phyloP scores from a whole-genome alignment of 2,113 vertebrate species.

The Scomber japonicus region DNA sequence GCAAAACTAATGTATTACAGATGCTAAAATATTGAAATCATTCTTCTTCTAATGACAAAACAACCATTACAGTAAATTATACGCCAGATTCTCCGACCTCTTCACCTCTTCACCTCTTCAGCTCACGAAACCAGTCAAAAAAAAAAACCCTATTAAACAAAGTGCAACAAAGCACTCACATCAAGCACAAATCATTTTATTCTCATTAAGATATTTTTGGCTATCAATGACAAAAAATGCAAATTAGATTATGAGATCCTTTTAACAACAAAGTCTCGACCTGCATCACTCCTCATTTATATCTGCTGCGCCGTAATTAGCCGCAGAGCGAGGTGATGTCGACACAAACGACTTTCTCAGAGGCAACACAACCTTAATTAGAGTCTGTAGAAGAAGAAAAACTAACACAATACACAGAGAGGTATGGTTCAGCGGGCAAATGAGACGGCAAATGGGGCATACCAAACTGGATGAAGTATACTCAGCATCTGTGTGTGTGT shows the following conservation, averaged over 20 bases:
- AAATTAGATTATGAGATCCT: slow-evolving; percentile 10
- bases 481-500: not conserved
- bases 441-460: slow-evolving; percentile 51
- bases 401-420: slow-evolving; percentile 6
- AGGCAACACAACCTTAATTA: slow-evolving; percentile 54
- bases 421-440: slow-evolving; percentile 51
- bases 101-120: no score
- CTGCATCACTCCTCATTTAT: slow-evolving; percentile 16
- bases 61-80: no score
- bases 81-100: no score
- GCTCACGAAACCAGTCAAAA: no score
- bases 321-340: slow-evolving; percentile 33
- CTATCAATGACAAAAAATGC: not conserved
- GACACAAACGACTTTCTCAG: slow-evolving; percentile 34
- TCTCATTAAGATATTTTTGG: not conserved
- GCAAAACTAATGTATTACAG: no score
- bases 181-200: not conserved
- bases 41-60: no score
- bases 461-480: slow-evolving; percentile 14
- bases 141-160: no score
- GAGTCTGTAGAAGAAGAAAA: not conserved
- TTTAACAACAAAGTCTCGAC: slow-evolving; percentile 23
- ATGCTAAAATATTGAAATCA: no score
- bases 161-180: no score
- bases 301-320: slow-evolving; percentile 43